Evolutionary conservation across 2,113 vertebrate genomes (phyloP).

Genomic region (Puntigrus tetrazona): DNA sequence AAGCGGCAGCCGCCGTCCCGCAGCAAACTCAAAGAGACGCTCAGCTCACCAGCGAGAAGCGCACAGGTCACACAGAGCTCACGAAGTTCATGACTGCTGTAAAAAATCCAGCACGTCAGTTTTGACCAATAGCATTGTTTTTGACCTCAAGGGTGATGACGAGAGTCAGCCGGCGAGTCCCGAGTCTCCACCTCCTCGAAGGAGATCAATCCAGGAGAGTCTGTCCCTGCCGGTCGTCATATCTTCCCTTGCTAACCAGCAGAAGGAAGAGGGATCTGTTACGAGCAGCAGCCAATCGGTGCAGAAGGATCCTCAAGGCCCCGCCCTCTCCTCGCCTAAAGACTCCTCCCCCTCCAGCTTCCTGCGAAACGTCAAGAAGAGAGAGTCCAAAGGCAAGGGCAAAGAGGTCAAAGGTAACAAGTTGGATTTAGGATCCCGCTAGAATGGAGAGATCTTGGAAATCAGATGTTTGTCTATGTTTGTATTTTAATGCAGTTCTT

Average conservation of each 20-base stretch:
- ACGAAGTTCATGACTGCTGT: not conserved
- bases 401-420: constrained; percentile 82
- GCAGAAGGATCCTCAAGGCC: constrained; percentile 68
- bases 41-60: constrained; percentile 61
- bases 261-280: constrained; percentile 65
- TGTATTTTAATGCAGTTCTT: not conserved
- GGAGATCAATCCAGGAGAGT: constrained; percentile 78
- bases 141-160: constrained; percentile 62
- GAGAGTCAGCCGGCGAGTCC: constrained; percentile 67
- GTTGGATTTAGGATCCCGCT: not conserved
- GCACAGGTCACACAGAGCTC: constrained; percentile 65
- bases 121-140: not conserved
- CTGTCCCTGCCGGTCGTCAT: constrained; percentile 65
- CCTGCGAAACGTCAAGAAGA: constrained; percentile 78
- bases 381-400: constrained; percentile 84
- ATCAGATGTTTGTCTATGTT: not conserved
- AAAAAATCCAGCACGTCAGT: not conserved
- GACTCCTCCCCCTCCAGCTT: constrained; percentile 78
- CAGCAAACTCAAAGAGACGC: constrained; percentile 81
- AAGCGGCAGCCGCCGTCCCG: constrained; percentile 87
- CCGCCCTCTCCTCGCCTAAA: constrained; percentile 70
- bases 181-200: constrained; percentile 51
- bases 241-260: constrained; percentile 65
- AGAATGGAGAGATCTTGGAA: not conserved
- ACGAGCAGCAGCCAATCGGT: constrained; percentile 67